phyloP scores from a whole-genome alignment of 2,888 invertebrate species.

The Parelbella ahira region DNA sequence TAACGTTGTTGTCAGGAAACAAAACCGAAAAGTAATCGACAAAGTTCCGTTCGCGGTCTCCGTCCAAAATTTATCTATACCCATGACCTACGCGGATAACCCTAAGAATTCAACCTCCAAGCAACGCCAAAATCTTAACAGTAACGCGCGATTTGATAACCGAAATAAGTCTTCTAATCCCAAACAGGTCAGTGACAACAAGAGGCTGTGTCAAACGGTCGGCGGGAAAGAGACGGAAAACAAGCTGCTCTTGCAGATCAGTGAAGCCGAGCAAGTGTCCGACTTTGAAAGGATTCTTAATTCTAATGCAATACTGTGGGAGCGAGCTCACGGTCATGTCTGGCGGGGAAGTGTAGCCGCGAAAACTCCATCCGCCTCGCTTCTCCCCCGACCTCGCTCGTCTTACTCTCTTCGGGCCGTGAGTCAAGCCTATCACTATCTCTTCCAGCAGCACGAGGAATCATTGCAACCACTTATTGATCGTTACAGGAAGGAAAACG shows the following conservation, averaged over 20 bases:
- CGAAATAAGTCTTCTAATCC: slow-evolving; percentile 65
- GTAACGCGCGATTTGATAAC: slow-evolving; percentile 48
- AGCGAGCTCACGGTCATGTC: slow-evolving; percentile 62
- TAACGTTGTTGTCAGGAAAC: slow-evolving; percentile 52
- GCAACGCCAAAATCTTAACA: slow-evolving; percentile 38
- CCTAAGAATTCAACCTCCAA: slow-evolving; percentile 62
- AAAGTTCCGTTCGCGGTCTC: slow-evolving; percentile 64
- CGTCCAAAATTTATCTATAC: slow-evolving; percentile 65
- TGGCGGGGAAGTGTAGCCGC: slow-evolving; percentile 57
- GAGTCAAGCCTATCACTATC: slow-evolving; percentile 66
- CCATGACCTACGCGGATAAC: slow-evolving; percentile 66
- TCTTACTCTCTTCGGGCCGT: slow-evolving; percentile 67
- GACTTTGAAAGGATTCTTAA: slow-evolving; percentile 84
- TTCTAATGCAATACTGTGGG: slow-evolving; percentile 77
- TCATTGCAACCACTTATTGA: slow-evolving; percentile 67
- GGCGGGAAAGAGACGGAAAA: slow-evolving; percentile 73
- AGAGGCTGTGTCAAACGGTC: slow-evolving; percentile 66
- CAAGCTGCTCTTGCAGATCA: slow-evolving; percentile 77
- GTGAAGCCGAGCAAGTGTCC: slow-evolving; percentile 81
- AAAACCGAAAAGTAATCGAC: slow-evolving; percentile 54
- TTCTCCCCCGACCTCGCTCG: slow-evolving; percentile 40
- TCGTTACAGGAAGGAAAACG: slow-evolving; percentile 50
- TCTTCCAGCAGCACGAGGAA: slow-evolving; percentile 71
- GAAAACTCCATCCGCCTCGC: slow-evolving; percentile 53
- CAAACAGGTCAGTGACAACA: slow-evolving; percentile 70